Evolutionary conservation across 2,113 vertebrate species (phyloP), one percentile per base, ranked within the genome.

Genomic region (Myxocyprinus asiaticus): DNA sequence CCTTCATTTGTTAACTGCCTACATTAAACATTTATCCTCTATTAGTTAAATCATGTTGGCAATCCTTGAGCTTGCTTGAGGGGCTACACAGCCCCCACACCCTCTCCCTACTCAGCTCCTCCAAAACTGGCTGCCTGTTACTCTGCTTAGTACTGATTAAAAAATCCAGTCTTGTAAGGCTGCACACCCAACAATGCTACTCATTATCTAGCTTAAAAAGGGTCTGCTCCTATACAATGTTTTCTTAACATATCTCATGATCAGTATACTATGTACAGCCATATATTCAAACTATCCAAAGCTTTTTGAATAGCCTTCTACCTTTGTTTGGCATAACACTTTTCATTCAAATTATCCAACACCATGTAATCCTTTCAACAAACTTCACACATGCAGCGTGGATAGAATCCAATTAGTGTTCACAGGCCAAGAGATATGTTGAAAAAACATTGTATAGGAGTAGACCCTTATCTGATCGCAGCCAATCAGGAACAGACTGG

Each of bases 31-130:
- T 86, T 79, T 58, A 66, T 66, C 79, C 72, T 83, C 78, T 77
- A 76, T 84, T 81, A 81, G 81, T 84, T 81, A 70, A 84, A 84
- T 86, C 76, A 65, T 78, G 71, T 76, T 74, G 81, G 83, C 81
- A 79, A 76, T 76, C 15, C 67, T 58, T 79, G 71, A 81, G 81
- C 68, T 76, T 66, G 81, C 85, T 76, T 58, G n/a, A 86, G 79
- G 78, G 80, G 47, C 75, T 78, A 44, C 62, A 77, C 48, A 44
- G 68, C 65, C 82, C 51, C 76, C 68, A 42, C n/a, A 48, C 22
- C 58, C 17, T 48, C 62, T 59, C 22, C 15, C 11, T 6, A 17
- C 66, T 15, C 9, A n/a, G 11, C 59, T 12, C 68, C 33, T 33
- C 22, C 2, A n/a, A 58, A 65, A n/a, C 48, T 10, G 63, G 11